Conservation (phyloP, 2,888 invertebrate genomes). For the Adela reaumurella region DNA sequence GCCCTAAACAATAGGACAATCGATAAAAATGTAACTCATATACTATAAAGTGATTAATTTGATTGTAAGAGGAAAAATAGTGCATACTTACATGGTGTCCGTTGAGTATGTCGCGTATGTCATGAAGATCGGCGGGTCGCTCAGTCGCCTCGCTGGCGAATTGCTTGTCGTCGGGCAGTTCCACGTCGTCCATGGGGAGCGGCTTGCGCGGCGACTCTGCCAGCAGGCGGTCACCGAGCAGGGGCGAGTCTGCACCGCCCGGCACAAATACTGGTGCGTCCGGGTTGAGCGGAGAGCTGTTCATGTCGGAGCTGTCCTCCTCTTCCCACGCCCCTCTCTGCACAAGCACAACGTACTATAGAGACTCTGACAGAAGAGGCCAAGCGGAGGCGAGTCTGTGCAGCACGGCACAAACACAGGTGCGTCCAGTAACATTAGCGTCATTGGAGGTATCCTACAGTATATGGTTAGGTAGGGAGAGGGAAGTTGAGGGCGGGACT, state of each 20-base stretch:
- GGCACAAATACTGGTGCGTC: constrained; percentile 85
- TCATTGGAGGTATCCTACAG: too few species aligned
- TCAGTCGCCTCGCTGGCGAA: constrained; percentile 62
- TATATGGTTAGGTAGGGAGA: too few species aligned
- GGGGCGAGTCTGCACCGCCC: constrained; percentile 53
- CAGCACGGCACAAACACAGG: too few species aligned
- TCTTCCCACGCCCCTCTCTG: constrained; percentile 15
- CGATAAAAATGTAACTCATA: too few species aligned
- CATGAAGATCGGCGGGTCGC: constrained; percentile 66
- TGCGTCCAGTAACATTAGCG: too few species aligned
- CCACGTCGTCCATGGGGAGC: constrained; percentile 60
- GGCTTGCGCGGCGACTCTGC: constrained; percentile 74
- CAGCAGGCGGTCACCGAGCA: constrained; percentile 51
- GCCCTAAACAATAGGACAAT: too few species aligned
- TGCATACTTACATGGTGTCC: constrained; percentile 46
- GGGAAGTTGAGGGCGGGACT: too few species aligned
- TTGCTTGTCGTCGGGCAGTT: constrained; percentile 53
- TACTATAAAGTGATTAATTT: neutral
- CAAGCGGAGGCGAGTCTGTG: too few species aligned
- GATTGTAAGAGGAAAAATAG: constrained; percentile 6
- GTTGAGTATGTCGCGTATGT: constrained; percentile 44
- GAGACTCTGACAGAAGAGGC: too few species aligned
- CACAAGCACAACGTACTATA: too few species aligned
- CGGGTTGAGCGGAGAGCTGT: constrained; percentile 79
- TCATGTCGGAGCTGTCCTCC: constrained; percentile 58